phyloP scores from a whole-genome alignment of 2,113 vertebrate species.

The Porphyrio hochstetteri region DNA sequence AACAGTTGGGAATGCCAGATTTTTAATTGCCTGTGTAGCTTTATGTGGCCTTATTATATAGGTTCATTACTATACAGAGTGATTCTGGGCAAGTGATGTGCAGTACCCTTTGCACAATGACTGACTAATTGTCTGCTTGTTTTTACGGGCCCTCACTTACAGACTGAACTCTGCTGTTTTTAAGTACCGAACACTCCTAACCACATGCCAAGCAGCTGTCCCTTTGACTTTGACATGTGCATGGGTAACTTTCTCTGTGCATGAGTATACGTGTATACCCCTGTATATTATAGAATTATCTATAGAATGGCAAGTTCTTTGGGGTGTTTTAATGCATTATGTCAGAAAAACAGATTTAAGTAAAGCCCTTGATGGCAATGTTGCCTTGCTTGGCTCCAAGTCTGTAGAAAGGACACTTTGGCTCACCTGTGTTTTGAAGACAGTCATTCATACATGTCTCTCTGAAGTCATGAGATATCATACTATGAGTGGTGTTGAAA shows the following conservation, averaged over 20 bases:
- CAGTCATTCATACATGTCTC: background rate
- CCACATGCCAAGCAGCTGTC: background rate
- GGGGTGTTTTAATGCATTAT: background rate
- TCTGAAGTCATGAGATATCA: background rate
- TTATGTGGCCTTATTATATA: background rate
- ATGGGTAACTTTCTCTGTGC: background rate
- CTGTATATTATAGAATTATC: background rate
- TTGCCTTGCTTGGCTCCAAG: background rate
- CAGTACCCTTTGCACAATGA: background rate
- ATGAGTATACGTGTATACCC: fast-evolving
- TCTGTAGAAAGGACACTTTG: background rate
- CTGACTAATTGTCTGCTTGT: background rate
- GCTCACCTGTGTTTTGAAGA: background rate
- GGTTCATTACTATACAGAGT: background rate
- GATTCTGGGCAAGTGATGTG: background rate
- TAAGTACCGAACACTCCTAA: background rate
- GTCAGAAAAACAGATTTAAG: background rate
- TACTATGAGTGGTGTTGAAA: background rate
- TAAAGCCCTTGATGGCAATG: background rate
- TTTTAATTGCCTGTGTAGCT: background rate
- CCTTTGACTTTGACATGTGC: background rate
- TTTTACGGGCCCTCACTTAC: background rate
- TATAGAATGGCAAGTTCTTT: background rate
- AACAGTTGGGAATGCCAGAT: background rate
- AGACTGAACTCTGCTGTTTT: background rate